Conservation (phyloP, 2,888 invertebrate species). For the Drosophila algonquin region DNA sequence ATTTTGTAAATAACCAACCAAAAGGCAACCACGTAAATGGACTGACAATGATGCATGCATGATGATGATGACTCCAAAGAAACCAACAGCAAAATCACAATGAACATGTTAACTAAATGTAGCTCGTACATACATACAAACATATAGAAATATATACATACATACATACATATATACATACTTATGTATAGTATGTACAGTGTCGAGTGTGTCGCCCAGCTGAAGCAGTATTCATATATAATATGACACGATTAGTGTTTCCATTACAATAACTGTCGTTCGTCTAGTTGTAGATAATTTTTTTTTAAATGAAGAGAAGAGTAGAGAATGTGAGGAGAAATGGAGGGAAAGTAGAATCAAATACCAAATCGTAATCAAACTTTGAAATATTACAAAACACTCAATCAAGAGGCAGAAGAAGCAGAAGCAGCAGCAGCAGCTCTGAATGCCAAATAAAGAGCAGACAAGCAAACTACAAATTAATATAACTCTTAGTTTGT, state of each 20-base stretch:
- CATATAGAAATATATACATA: slow-evolving; percentile 43
- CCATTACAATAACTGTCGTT: slow-evolving; percentile 72
- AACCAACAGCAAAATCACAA: slow-evolving; percentile 43
- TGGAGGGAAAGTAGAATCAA: slow-evolving; percentile 63
- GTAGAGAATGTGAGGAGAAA: slow-evolving; percentile 15
- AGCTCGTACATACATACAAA: slow-evolving; percentile 57
- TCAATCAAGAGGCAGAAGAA: slow-evolving; percentile 33
- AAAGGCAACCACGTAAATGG: slow-evolving; percentile 47
- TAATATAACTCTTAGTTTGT: slow-evolving; percentile 54
- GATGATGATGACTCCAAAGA: slow-evolving; percentile 37
- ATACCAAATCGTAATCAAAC: slow-evolving; percentile 73
- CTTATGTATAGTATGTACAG: not conserved
- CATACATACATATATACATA: slow-evolving; percentile 8
- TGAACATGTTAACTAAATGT: slow-evolving; percentile 79
- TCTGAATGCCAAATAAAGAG: slow-evolving; percentile 54
- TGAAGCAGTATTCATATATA: slow-evolving; percentile 73
- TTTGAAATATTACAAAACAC: slow-evolving; percentile 51
- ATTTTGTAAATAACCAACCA: slow-evolving; percentile 56
- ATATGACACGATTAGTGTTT: slow-evolving; percentile 70
- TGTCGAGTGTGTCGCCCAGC: slow-evolving; percentile 58
- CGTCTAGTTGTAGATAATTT: slow-evolving; percentile 78
- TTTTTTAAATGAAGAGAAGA: slow-evolving; percentile 64
- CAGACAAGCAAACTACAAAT: slow-evolving; percentile 69
- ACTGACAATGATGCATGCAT: slow-evolving; percentile 56
- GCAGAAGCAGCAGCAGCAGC: slow-evolving; percentile 16